Percentiles rank a stretch among this genome's conserved stretches.
Conservation (phyloP, 53 echinoderm and acorn worm species). For the Hippasteria phrygiana region DNA sequence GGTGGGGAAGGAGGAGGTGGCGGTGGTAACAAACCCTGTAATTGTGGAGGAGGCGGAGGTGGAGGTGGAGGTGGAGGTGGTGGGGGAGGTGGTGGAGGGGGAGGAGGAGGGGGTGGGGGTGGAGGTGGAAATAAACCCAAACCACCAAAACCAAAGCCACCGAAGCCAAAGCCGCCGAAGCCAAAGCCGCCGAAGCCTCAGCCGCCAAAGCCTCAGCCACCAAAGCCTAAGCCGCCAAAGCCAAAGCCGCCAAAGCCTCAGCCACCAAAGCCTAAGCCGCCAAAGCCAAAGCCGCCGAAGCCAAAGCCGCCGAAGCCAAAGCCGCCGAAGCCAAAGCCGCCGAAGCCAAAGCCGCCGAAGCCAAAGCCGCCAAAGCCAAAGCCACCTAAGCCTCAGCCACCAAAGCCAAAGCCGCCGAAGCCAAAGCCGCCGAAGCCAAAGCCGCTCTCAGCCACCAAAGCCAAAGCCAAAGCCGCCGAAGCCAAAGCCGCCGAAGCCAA, state of each 20-base stretch:
- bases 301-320: no score
- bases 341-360: no score
- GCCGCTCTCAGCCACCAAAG: background rate
- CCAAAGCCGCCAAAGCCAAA: no score
- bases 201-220: background rate
- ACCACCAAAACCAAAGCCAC: background rate
- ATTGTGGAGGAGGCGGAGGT: background rate
- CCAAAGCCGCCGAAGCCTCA: background rate
- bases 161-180: background rate
- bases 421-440: no score
- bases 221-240: background rate
- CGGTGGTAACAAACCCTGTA: no score
- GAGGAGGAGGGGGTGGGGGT: background rate
- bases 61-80: background rate
- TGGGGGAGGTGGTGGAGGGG: background rate
- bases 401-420: no score
- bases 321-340: no score
- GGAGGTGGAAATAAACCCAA: conserved; percentile 2
- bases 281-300: no score
- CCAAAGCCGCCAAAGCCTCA: background rate
- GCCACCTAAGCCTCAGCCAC: no score
- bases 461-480: background rate
- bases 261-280: no score
- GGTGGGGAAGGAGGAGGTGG: background rate
- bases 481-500: background rate